These are phyloP conservation scores for Sarcophaga carnaria DNA, from an alignment of 2,888 invertebrate genomes.

Conservation along the genomic window DNA sequence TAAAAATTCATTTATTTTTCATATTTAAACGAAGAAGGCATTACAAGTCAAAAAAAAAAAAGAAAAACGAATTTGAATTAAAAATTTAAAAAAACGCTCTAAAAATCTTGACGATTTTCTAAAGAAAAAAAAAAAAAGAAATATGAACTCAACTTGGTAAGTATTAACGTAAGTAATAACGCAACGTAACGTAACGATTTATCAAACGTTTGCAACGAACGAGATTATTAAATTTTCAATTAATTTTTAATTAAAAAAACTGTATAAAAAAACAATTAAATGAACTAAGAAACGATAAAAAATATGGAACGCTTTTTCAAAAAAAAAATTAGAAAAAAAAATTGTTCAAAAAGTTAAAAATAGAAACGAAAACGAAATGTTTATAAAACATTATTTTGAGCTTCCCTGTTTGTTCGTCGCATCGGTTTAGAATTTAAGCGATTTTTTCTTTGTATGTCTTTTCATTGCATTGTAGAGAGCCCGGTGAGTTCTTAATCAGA, in stretches of 20 bases:
- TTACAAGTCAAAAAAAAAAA: constrained; percentile 37
- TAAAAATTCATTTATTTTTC: neutral
- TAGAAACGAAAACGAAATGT: constrained; percentile 69
- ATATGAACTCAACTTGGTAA: constrained; percentile 39
- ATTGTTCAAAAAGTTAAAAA: constrained; percentile 61
- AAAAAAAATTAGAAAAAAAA: constrained; percentile 66
- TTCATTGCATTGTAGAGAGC: constrained; percentile 34
- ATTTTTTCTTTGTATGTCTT: constrained; percentile 20
- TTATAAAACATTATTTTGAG: constrained; percentile 65
- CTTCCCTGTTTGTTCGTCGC: constrained; percentile 53
- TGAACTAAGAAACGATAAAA: constrained; percentile 36
- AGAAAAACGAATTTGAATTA: constrained; percentile 2
- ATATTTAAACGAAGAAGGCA: constrained; percentile 2
- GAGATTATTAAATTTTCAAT: constrained; percentile 52
- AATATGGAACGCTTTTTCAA: constrained; percentile 45
- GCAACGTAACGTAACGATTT: constrained; percentile 20
- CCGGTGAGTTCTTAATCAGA: neutral
- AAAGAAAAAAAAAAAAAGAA: constrained; percentile 1
- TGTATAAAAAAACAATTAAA: constrained; percentile 32
- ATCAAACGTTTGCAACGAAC: constrained; percentile 24
- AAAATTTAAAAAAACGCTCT: constrained; percentile 36
- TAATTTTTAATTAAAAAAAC: constrained; percentile 31
- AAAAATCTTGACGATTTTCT: constrained; percentile 22
- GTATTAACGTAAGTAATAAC: constrained; percentile 44
- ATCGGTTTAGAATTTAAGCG: constrained; percentile 26